A percentile compares a stretch with the other conserved stretches of the same genome.
Conservation (phyloP, 64 coral and sea anemone genomes). For the Acropora yongei region DNA sequence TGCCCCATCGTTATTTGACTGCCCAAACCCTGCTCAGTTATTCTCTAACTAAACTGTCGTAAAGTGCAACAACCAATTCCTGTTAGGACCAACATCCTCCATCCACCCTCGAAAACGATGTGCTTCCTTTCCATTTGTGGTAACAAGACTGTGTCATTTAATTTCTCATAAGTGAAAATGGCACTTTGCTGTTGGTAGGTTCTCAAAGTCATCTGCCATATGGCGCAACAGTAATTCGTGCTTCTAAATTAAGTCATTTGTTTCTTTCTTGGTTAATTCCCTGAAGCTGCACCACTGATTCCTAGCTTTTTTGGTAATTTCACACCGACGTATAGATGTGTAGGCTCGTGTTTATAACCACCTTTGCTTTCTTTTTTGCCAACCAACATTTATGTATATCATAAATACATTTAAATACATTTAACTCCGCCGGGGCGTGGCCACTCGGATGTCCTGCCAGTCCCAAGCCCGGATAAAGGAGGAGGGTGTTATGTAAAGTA, state of each 20-base stretch:
- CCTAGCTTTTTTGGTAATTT: neutral
- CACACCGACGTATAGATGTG: neutral
- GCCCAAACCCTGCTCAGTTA: neutral
- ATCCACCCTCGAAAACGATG: neutral
- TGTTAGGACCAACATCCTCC: neutral
- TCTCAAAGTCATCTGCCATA: neutral
- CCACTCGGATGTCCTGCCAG: neutral
- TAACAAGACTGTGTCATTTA: neutral
- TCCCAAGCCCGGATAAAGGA: neutral
- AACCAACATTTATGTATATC: neutral
- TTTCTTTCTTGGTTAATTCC: too few species aligned
- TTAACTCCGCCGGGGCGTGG: neutral
- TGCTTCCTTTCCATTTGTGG: neutral
- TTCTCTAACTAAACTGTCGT: neutral
- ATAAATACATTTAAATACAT: neutral
- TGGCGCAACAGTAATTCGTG: neutral
- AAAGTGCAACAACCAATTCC: neutral
- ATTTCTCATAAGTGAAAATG: neutral
- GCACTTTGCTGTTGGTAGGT: neutral
- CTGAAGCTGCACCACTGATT: neutral
- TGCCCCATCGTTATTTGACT: neutral
- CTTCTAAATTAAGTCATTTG: neutral
- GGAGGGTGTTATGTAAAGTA: neutral
- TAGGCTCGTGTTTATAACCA: neutral
- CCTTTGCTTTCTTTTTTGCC: neutral